phyloP scores from a whole-genome alignment of 2,888 invertebrate species.

The Drosophila sordidula region DNA sequence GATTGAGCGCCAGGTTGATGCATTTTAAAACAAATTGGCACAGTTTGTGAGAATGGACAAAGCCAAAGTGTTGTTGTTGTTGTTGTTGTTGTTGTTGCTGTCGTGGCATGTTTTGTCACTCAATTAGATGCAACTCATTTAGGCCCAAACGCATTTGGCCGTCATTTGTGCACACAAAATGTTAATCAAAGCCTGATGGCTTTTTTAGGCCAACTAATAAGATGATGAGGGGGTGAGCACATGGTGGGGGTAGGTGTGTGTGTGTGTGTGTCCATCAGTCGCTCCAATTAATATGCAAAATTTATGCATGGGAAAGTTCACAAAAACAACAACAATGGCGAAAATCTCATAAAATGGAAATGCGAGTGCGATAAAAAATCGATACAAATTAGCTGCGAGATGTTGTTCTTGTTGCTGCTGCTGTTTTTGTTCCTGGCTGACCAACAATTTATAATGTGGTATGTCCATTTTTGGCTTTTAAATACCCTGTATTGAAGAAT shows the following conservation, averaged over 20 bases:
- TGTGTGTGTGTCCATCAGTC: conserved; percentile 28
- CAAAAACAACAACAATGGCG: conserved; percentile 40
- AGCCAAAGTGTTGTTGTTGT: conserved; percentile 9
- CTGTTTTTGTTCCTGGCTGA: neutral
- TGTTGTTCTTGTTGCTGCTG: conserved; percentile 15
- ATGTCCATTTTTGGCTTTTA: neutral
- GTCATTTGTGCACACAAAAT: conserved; percentile 70
- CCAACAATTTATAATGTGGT: neutral
- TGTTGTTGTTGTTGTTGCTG: conserved; percentile 16
- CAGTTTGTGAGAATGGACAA: conserved; percentile 65
- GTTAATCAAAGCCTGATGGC: conserved; percentile 77
- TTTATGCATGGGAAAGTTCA: conserved; percentile 79
- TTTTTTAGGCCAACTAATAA: conserved; percentile 74
- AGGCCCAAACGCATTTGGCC: conserved; percentile 47
- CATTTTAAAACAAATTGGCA: conserved; percentile 81
- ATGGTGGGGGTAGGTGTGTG: neutral
- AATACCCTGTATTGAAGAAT: too few relatives aligned
- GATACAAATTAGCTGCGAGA: conserved; percentile 68
- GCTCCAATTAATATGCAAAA: conserved; percentile 79
- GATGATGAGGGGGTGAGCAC: conserved; percentile 1
- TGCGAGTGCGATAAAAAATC: conserved; percentile 54
- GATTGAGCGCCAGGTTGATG: conserved; percentile 70
- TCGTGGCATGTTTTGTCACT: conserved; percentile 69
- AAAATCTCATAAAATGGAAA: conserved; percentile 35
- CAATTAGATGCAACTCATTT: conserved; percentile 79